phyloP scores from a whole-genome alignment of 2,113 vertebrate genomes.

The Pipra filicauda region DNA sequence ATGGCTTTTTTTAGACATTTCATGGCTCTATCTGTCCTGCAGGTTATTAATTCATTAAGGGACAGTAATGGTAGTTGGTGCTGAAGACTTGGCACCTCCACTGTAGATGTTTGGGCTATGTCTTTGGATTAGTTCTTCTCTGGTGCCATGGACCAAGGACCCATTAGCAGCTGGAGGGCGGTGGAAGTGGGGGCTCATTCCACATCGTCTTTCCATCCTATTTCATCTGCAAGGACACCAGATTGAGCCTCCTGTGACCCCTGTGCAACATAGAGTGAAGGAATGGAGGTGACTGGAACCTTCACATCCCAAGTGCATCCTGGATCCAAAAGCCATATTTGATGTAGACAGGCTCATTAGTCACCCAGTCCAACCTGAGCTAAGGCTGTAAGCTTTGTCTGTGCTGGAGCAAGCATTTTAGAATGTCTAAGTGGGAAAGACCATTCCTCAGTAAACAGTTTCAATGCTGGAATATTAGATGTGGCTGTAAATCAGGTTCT shows the following conservation, averaged over 20 bases:
- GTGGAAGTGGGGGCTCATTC: fast-evolving
- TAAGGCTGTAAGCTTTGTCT: neutral
- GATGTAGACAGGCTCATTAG: neutral
- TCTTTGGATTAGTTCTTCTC: neutral
- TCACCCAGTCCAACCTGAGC: neutral
- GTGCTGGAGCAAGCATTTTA: neutral
- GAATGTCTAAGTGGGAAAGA: neutral
- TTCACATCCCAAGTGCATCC: fast-evolving
- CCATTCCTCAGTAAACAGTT: neutral
- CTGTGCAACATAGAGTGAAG: neutral
- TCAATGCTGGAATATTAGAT: neutral
- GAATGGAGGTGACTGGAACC: fast-evolving
- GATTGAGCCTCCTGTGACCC: fast-evolving
- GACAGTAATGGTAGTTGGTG: neutral
- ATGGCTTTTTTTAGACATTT: neutral
- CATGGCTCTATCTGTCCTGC: neutral
- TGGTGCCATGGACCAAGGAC: neutral
- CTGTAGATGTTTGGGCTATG: fast-evolving
- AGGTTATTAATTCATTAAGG: neutral
- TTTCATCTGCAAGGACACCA: neutral
- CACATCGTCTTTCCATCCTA: neutral
- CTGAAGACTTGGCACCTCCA: neutral
- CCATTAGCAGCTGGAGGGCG: neutral
- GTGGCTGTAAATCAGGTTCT: neutral
- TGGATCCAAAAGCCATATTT: neutral